Evolutionary conservation across 1,140 invertebrate species (phyloP).

Genomic region (Eupeodes corollae): DNA sequence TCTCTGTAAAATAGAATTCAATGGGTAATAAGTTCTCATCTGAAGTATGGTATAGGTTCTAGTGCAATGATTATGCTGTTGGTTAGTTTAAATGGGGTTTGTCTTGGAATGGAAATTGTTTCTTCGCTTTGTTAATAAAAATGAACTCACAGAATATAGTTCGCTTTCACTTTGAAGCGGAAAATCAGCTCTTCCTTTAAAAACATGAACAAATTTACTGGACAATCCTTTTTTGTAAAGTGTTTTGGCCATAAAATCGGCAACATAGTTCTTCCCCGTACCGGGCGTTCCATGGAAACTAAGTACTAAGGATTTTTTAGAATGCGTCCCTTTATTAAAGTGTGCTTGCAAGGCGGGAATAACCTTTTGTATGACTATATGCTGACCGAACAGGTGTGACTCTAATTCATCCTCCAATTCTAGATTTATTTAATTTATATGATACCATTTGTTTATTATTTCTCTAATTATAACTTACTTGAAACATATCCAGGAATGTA

Average conservation of each 20-base stretch:
- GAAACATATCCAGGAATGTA: conserved; percentile 32
- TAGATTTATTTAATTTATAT: conserved; percentile 10
- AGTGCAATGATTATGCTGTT: no score
- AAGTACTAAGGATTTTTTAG: conserved; percentile 56
- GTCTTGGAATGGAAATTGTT: no score
- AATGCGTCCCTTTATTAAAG: conserved; percentile 33
- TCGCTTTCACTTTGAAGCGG: conserved; percentile 40
- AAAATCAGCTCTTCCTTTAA: conserved; percentile 71
- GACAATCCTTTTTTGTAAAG: conserved; percentile 61
- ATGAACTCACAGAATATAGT: background rate
- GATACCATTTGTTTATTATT: background rate
- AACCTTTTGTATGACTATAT: conserved; percentile 42
- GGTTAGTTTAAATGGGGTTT: no score
- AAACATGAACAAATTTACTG: conserved; percentile 72
- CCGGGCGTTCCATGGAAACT: conserved; percentile 74
- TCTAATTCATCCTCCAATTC: conserved; percentile 30
- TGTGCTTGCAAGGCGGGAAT: conserved; percentile 46
- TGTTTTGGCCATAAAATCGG: conserved; percentile 65
- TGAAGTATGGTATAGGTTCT: no score
- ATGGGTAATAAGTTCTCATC: no score
- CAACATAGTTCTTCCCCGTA: conserved; percentile 78
- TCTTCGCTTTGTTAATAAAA: no score
- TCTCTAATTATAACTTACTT: conserved; percentile 2
- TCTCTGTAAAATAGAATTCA: background rate
- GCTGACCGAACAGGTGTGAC: conserved; percentile 50